These are phyloP conservation scores for Neosilurus mollespiculum DNA, from an alignment of 2,797 vertebrate genomes.

Conservation along the genomic window DNA sequence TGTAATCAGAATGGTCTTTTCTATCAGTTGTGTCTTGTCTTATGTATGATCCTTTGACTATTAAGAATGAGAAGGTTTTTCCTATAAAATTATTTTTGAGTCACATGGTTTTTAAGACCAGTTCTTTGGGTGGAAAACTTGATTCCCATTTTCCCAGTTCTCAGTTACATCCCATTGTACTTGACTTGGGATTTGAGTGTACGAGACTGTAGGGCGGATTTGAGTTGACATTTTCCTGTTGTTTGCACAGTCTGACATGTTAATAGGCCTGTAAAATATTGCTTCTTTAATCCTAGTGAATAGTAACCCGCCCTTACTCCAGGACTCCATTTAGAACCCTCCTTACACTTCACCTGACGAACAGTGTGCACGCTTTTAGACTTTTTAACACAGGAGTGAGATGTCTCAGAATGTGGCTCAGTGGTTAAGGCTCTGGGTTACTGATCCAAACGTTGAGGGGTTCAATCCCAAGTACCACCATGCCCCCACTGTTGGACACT, in stretches of 20 bases:
- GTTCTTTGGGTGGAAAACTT: not conserved
- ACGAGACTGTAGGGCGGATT: not conserved
- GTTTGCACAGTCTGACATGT: not conserved
- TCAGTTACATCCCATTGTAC: not conserved
- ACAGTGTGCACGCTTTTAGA: not conserved
- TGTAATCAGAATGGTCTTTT: not conserved
- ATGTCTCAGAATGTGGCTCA: not conserved
- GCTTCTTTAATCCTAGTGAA: not conserved
- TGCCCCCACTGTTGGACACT: no score
- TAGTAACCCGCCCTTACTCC: not conserved
- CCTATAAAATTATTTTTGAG: not conserved
- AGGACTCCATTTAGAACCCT: not conserved
- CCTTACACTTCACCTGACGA: not conserved
- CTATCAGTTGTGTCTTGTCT: not conserved
- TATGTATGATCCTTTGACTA: not conserved
- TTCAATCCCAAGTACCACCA: no score
- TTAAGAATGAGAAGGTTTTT: not conserved
- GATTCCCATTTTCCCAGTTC: not conserved
- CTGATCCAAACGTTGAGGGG: no score
- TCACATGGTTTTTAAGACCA: not conserved
- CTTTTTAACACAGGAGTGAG: not conserved
- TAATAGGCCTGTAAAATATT: not conserved
- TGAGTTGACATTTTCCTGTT: not conserved
- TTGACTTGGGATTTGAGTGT: not conserved
- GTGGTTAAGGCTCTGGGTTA: no score